Percentiles rank a stretch among this genome's conserved stretches.
Evolutionary conservation across 2,888 invertebrate species (phyloP).

Genomic region (Papilio elwesi): DNA sequence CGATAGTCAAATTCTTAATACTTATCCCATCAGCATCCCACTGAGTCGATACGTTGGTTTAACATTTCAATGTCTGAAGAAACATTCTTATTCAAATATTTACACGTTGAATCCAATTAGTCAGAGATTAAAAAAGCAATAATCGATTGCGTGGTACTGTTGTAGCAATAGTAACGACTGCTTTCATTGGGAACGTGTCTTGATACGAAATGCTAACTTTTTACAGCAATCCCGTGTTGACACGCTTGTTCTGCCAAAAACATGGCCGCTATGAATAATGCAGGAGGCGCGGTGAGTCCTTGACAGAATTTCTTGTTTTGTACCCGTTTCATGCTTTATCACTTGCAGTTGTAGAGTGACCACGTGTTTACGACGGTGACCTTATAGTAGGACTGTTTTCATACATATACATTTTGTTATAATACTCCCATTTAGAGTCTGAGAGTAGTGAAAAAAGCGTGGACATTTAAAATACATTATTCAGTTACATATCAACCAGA

Average conservation of each 20-base stretch:
- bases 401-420: too few species aligned
- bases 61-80: background rate
- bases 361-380: too few species aligned
- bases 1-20: background rate
- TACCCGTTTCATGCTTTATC: slow-evolving; percentile 41
- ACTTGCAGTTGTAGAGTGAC: slow-evolving; percentile 30
- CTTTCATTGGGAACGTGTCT: slow-evolving; percentile 15
- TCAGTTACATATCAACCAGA: too few species aligned
- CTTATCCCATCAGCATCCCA: background rate
- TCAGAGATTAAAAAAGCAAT: slow-evolving; percentile 25
- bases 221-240: slow-evolving; percentile 45
- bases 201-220: slow-evolving; percentile 40
- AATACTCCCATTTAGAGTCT: too few species aligned
- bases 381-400: background rate
- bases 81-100: slow-evolving; percentile 12
- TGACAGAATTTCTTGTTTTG: slow-evolving; percentile 38
- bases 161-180: slow-evolving; percentile 18
- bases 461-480: too few species aligned
- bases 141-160: slow-evolving; percentile 13
- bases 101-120: slow-evolving; percentile 27
- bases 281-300: slow-evolving; percentile 32
- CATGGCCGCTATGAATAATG: slow-evolving; percentile 37
- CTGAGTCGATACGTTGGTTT: background rate
- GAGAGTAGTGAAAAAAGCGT: too few species aligned
- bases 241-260: slow-evolving; percentile 49